These are phyloP conservation scores for Boloria selene DNA, from an alignment of 2,888 invertebrate species.

Conservation along the genomic window DNA sequence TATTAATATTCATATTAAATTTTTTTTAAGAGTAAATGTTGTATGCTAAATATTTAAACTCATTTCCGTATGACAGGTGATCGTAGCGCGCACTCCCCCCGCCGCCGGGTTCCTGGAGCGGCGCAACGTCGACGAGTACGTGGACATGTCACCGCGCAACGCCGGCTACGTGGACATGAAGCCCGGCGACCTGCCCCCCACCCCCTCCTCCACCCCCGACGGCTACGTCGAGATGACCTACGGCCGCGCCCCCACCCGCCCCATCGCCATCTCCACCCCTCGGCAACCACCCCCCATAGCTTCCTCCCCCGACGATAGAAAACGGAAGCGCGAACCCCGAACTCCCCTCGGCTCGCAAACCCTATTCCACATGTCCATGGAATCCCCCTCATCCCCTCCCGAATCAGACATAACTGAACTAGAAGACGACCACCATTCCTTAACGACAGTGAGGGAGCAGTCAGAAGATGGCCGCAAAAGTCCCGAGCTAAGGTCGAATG, in stretches of 20 bases:
- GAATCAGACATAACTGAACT: conserved; percentile 66
- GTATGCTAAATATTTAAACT: not conserved
- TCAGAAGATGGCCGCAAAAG: conserved; percentile 58
- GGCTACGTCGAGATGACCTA: conserved; percentile 87
- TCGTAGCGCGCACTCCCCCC: conserved; percentile 60
- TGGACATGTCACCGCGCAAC: conserved; percentile 74
- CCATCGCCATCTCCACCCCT: conserved; percentile 82
- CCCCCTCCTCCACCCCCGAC: conserved; percentile 56
- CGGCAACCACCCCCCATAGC: conserved; percentile 46
- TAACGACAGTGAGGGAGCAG: conserved; percentile 59
- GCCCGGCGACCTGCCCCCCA: conserved; percentile 52
- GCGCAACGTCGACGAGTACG: conserved; percentile 68
- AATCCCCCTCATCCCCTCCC: conserved; percentile 85
- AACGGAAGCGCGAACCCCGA: conserved; percentile 55
- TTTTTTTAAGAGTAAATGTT: too few relatives aligned
- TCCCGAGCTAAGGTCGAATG: conserved; percentile 39
- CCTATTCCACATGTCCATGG: conserved; percentile 84
- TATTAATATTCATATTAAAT: too few relatives aligned
- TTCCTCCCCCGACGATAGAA: conserved; percentile 48
- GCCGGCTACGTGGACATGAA: conserved; percentile 85
- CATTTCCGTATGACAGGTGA: conserved; percentile 42
- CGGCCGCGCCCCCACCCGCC: conserved; percentile 81
- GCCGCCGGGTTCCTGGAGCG: conserved; percentile 50
- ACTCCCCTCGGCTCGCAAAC: conserved; percentile 85
- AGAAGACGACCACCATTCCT: conserved; percentile 56